Evolutionary conservation across 2,888 invertebrate species (phyloP), one percentile per base, ranked within the genome.

Genomic region (Lordiphosa fenestrarum): DNA sequence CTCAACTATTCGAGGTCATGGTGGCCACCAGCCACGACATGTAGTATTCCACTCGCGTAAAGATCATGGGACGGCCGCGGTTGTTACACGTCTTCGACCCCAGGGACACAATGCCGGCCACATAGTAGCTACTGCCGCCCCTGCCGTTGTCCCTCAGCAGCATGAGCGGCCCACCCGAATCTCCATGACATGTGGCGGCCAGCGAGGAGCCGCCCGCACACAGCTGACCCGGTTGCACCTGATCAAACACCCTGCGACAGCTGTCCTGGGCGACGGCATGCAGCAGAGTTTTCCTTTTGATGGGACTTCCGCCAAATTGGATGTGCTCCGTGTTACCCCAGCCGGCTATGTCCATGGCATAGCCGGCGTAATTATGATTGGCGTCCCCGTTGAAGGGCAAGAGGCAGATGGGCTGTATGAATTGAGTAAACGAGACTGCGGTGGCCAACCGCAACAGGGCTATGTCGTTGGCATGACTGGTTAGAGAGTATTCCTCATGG

Each of bases 401-500:
- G 25, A 93, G 77, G 74, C 93, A 93, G 48, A 94, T 91, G 0
- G 93, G 93, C 49, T 88, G 87, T n/a, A 92, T 66, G 65, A 86
- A 93, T 66, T 90, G 91, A 47, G 91, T 91, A 73, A 90, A 92
- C 2, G 70, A 46, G 0, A 93, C 93, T 6, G 90, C 86, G 0
- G 86, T 81, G 0, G 89, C 71, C 2, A 95, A 89, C 49, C 94
- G 90, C 33, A 95, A 73, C n/a, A 95, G 85, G 0, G 94, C 95
- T 46, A 95, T 94, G 77, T 95, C 95, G 77, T 94, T 89, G 21
- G 90, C 90, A 73, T 94, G 93, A 0, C 93, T 91, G 4, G 13
- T 35, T 0, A 0, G n/a, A 0, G 6, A 12, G n/a, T 58, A 73
- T 25, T 38, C 73, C 58, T 93, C 92, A 77, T 95, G 95, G 0